Evolutionary conservation across 2,888 invertebrate species (phyloP), one percentile per base, ranked within the genome.

Genomic region (Apamea sordens): DNA sequence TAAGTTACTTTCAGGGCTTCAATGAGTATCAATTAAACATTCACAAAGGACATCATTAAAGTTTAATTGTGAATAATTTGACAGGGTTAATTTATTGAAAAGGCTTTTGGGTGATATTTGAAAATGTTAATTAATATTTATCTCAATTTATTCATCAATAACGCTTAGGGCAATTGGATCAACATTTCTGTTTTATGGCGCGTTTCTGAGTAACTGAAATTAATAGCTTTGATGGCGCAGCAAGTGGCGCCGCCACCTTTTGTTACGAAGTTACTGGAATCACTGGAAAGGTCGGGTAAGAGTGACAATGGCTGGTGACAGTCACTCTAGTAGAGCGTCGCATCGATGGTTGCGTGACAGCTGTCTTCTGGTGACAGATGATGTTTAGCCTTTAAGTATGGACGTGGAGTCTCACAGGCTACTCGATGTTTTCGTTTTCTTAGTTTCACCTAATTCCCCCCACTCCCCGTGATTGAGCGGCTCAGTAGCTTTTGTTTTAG

Each of bases 1-100:
- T 24, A 53, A 59, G 65, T 71, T 78, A 79, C 50, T 88, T 77
- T 53, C 41, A 44, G 24, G 61, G 70, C 47, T 70, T 75, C 75
- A 32, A 44, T 36, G 63, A 63, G 73, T 63, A 72, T 47, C 69
- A 80, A 80, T 83, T 77, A 80, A 83, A 80, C 44, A 78, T 75
- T 86, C 36, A 76, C 44, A 73, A 67, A 65, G 69, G 67, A 65
- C 68, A 75, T 63, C 28, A 64, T 68, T 32, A 68, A 73, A 64
- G n/a, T 63, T 53, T 53, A 77, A 84, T 71, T 73, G 56, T 47
- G 69, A 82, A 86, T 74, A 76, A 64, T 24, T 77, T 71, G 21
- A 28, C 64, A 41, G 70, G 71, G 53, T 75, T 86, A 61, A 67
- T 83, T 76, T 68, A 32, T 72, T 50, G 28, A 28, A 28, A 28